These are phyloP conservation scores for Actinia tenebrosa DNA, from an alignment of 64 coral and sea anemone genomes.

Conservation along the genomic window DNA sequence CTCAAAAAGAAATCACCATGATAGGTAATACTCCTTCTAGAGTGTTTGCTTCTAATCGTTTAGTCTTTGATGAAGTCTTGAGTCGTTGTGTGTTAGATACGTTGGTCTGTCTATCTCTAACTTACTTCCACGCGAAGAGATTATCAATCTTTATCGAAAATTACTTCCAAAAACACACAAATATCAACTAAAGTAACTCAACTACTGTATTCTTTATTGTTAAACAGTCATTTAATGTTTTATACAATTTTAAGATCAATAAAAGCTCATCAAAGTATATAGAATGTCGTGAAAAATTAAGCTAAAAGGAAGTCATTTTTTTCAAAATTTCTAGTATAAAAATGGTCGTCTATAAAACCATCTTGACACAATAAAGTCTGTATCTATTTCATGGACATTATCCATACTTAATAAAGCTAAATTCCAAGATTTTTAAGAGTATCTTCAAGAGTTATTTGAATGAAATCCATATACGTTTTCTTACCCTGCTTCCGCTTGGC, in stretches of 20 bases:
- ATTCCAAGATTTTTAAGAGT: neutral
- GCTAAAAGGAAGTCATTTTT: neutral
- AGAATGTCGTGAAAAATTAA: neutral
- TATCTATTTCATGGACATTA: neutral
- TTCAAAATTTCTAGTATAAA: neutral
- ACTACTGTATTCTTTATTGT: neutral
- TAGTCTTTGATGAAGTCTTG: neutral
- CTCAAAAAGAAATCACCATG: neutral
- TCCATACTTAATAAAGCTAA: neutral
- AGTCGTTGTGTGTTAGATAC: neutral
- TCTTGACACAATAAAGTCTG: neutral
- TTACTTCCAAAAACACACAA: neutral
- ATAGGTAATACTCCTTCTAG: neutral
- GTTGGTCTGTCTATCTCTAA: neutral
- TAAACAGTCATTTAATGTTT: neutral
- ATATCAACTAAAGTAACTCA: neutral
- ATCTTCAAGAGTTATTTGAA: neutral
- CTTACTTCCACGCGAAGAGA: neutral
- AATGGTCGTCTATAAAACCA: neutral
- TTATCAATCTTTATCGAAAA: neutral
- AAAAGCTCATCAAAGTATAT: neutral
- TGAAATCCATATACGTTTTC: neutral
- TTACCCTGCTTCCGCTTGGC: neutral
- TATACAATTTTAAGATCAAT: neutral
- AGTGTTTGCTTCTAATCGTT: neutral